Base-by-base conservation (phyloP, 2,113 vertebrate genomes). In the Ancistrus triradiatus region DNA sequence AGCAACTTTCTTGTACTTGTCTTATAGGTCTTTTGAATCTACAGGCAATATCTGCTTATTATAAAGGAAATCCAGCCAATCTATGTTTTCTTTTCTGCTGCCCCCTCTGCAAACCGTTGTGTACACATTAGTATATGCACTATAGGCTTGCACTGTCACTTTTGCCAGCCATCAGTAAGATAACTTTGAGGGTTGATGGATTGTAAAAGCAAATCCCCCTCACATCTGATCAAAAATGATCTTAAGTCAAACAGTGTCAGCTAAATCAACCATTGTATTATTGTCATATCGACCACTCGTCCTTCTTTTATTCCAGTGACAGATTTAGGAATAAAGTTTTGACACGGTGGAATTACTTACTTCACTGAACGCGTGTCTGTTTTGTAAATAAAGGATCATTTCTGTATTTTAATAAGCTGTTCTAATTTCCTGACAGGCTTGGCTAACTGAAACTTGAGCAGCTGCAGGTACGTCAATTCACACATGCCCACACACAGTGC, bases 401-500 rank as follows among this genome's bases (percentile, higher is more conserved):
- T 57, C 6, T 22, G 6, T 38, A 31, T 55, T 21, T 40, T 66
- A 66, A 58, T 50, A 47, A 58, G 64, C 22, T 66, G 22, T 50
- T 49, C 55, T 59, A 43, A 49, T 59, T 66, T 50, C 46, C 53
- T 66, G 55, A 59, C 53, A 66, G 64, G 46, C 48, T 58, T 66
- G 63, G 42, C 52, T 57, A 48, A 49, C 52, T 19, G 52, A 57
- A 48, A 66, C 52, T 19, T 48, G 52, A 57, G 52, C 63, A 66
- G 52, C 63, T 66, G 63, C 63, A 66, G 63, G 63, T 66, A 57
- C 49, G 63, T 66, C 63, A 57, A 28, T 48, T 44, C 52, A 27
- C 63, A 66, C 63, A 66, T 58, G 53, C 53, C 43, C 52, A 57
- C 63, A 66, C 62, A 24, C 47, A 35, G 27, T 5, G 27, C 27